Evolutionary conservation across 2,797 vertebrate species (phyloP), one percentile per base, ranked within the genome.

Genomic region (Oophaga sylvatica): DNA sequence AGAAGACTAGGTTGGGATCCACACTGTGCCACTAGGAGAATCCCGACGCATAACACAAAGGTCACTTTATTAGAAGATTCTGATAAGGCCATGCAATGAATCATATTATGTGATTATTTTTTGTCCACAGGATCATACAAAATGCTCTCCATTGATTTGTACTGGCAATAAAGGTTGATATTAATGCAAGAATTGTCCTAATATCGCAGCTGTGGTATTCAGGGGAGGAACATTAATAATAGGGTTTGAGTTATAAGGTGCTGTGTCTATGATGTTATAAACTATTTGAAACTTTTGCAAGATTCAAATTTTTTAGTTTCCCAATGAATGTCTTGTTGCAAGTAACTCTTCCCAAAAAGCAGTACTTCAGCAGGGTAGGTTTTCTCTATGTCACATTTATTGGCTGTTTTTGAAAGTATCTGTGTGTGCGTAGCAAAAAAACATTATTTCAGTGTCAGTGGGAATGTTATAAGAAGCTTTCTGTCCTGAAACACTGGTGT

Each of bases 141-240:
- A 5, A 53, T 15, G 45, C 11, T 76, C 73, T 76, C 13, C 5
- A 12, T 5, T 20, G 77, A 2, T 16, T 31, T 13, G 1, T 62
- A 19, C 17, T 79, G 56, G 41, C 35, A 75, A 48, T 13, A 75
- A 1, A 75, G 71, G 71, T 75, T 76, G 31, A 45, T n/a, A 2
- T 11, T 76, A 19, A 76, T n/a, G 45, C 41, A n/a, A 53, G 16
- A 76, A n/a, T 9, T 76, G 73, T 26, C 20, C 73, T 76, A 4
- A 5, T 53, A 76, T 12, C n/a, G 45, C 73, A 76, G 73, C 73
- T 76, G 70, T 73, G 45, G 41, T 76, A 76, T 76, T 76, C 45
- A 22, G 35, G 19, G 41, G 73, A 76, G 73, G 73, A 53, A n/a
- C 48, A 76, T 53, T n/a, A 76, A 76, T 76, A 53, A n/a, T 53